These are phyloP conservation scores for Ailuropoda melanoleuca DNA, from an alignment of 2,113 vertebrate genomes.

Conservation along the genomic window DNA sequence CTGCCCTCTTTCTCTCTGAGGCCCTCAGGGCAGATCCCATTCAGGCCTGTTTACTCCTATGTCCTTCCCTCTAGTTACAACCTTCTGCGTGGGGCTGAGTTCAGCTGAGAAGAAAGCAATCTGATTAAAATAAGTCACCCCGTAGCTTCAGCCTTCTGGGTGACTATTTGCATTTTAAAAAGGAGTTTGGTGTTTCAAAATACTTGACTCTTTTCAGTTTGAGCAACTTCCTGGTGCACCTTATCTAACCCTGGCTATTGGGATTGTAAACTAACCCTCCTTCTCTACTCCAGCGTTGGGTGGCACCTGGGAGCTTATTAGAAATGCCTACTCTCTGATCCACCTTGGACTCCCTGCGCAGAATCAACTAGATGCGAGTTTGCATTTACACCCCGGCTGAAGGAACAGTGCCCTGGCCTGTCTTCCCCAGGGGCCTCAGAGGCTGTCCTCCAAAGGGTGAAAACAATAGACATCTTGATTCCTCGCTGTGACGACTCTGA, in stretches of 20 bases:
- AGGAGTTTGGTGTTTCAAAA: not conserved
- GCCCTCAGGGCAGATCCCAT: not conserved
- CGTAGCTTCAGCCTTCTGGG: not conserved
- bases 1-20: not conserved
- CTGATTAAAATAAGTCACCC: not conserved
- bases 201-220: not conserved
- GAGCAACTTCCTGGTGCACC: not conserved
- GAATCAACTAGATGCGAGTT: not conserved
- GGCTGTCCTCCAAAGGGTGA: not conserved
- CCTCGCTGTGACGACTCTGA: not conserved
- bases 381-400: not conserved
- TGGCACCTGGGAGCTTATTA: not conserved
- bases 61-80: not conserved
- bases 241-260: not conserved
- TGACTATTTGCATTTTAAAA: slow-evolving; percentile 24
- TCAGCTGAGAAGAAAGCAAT: not conserved
- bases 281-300: not conserved
- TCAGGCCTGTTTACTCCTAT: not conserved
- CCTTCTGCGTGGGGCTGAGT: not conserved
- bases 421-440: not conserved
- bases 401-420: not conserved
- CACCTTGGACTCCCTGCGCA: not conserved
- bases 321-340: not conserved
- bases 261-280: not conserved
- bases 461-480: not conserved